These are phyloP conservation scores for Lithobates sylvaticus DNA, from an alignment of 2,797 vertebrate genomes.

Conservation along the genomic window DNA sequence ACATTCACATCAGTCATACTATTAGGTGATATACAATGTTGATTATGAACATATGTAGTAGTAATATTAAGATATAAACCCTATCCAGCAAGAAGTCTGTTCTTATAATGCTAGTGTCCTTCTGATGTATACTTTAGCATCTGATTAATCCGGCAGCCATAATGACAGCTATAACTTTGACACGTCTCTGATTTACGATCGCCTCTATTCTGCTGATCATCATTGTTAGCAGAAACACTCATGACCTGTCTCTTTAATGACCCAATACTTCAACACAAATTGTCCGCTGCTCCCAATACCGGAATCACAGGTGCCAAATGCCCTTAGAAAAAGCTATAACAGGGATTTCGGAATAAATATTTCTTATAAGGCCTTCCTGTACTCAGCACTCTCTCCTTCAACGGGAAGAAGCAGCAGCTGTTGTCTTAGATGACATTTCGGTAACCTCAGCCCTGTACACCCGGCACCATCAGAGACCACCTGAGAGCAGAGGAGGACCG, in stretches of 20 bases:
- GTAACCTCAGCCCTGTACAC: conserved; percentile 12
- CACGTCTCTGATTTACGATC: neutral
- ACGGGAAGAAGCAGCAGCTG: neutral
- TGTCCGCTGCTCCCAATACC: neutral
- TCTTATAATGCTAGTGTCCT: neutral
- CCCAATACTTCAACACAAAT: neutral
- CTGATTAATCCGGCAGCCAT: neutral
- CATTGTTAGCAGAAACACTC: neutral
- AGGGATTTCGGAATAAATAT: conserved; percentile 6
- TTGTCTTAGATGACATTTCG: neutral
- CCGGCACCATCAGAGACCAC: conserved; percentile 14
- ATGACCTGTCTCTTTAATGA: neutral
- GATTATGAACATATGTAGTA: no score
- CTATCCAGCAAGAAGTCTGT: neutral
- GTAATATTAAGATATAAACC: no score
- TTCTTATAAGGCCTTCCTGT: neutral
- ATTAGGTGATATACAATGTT: no score
- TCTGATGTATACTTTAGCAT: neutral
- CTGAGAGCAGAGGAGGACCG: conserved; percentile 10
- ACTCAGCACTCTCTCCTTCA: neutral
- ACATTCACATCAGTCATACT: no score
- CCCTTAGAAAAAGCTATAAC: neutral
- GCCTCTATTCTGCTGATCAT: neutral
- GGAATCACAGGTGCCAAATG: neutral
- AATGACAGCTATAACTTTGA: neutral